Conservation (phyloP, 1,140 invertebrate species). For the Pseudoatta argentina region DNA sequence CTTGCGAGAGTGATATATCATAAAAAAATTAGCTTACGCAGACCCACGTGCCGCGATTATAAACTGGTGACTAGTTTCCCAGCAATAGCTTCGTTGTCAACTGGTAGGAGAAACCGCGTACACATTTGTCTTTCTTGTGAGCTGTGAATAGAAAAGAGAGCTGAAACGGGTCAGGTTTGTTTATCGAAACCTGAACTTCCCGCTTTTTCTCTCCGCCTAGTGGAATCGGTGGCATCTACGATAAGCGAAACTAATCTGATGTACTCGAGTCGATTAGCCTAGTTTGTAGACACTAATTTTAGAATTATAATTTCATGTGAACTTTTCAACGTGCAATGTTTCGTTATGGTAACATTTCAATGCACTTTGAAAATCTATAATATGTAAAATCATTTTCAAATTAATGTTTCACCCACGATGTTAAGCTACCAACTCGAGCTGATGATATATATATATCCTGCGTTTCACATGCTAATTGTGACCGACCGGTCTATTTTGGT, state of each 20-base stretch:
- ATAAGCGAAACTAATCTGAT: conserved; percentile 20
- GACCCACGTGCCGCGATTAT: neutral
- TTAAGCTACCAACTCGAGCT: no score
- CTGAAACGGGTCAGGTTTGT: conserved; percentile 44
- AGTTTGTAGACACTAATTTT: conserved; percentile 46
- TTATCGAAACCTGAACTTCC: conserved; percentile 35
- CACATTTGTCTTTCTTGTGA: conserved; percentile 21
- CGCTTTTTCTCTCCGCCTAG: neutral
- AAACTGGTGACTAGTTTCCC: neutral
- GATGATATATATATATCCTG: neutral
- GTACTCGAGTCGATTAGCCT: conserved; percentile 19
- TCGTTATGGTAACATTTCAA: conserved; percentile 18
- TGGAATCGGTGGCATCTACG: neutral
- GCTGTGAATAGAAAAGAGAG: conserved; percentile 22
- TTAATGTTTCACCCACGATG: no score
- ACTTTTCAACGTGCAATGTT: neutral
- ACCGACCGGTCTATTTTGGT: neutral
- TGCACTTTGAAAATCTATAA: neutral
- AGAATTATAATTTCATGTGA: conserved; percentile 21
- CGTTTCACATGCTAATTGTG: neutral
- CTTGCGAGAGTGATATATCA: neutral
- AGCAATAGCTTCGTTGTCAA: neutral
- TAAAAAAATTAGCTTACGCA: conserved; percentile 14
- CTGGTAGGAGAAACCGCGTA: conserved; percentile 8
- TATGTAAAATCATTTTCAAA: no score